Evolutionary conservation across 2,888 invertebrate genomes (phyloP).

Genomic region (Platycheirus albimanus): DNA sequence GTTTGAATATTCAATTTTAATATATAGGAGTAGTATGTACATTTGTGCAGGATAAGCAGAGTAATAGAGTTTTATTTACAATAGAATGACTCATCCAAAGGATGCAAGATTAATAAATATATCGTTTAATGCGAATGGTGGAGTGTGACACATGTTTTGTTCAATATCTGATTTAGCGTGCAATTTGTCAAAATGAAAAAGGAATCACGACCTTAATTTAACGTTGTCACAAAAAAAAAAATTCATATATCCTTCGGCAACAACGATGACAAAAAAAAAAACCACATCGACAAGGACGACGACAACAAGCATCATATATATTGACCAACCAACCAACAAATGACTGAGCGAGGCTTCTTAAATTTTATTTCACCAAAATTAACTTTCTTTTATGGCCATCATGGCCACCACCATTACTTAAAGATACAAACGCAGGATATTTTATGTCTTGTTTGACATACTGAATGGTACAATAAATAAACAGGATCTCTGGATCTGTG

Average conservation of each 20-base stretch:
- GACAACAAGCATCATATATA: constrained; percentile 4
- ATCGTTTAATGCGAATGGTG: constrained; percentile 30
- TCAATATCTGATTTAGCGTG: constrained; percentile 29
- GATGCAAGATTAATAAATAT: constrained; percentile 19
- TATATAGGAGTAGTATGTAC: too few relatives aligned
- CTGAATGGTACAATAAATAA: constrained; percentile 57
- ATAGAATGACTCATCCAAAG: constrained; percentile 24
- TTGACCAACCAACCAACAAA: constrained; percentile 7
- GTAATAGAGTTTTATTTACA: constrained; percentile 53
- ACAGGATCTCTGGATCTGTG: constrained; percentile 33
- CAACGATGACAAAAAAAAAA: too few relatives aligned
- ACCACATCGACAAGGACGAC: too few relatives aligned
- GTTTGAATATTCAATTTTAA: constrained; percentile 40
- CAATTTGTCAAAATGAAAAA: constrained; percentile 40
- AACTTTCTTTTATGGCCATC: constrained; percentile 46
- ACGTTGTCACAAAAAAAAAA: constrained; percentile 12
- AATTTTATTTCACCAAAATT: constrained; percentile 55
- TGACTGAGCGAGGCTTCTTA: constrained; percentile 39
- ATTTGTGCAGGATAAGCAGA: constrained; percentile 62
- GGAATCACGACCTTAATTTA: constrained; percentile 16
- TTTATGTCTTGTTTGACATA: constrained; percentile 62
- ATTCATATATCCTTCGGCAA: neutral
- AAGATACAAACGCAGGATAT: constrained; percentile 23
- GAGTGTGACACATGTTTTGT: constrained; percentile 35
- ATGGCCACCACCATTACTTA: constrained; percentile 6